Evolutionary conservation across 2,888 invertebrate genomes (phyloP), one percentile per base, ranked within the genome.

Genomic region (Drosophila kokeensis): DNA sequence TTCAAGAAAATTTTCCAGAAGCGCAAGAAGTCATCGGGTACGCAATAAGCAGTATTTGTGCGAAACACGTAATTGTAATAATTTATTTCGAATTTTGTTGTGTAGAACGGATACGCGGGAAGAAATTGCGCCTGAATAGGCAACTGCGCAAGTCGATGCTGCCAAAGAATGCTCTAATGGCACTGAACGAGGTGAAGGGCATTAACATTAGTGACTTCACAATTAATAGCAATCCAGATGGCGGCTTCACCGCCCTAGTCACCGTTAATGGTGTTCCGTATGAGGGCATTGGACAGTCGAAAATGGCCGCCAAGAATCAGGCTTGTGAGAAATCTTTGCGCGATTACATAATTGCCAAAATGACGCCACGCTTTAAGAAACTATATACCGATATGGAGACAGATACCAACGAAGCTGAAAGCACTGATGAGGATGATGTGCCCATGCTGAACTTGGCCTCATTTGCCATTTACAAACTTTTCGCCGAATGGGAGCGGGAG

Each of bases 381-480:
- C 6, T 1, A 1, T 0, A 18, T 4, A 76, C 80, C 24, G 42
- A 42, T 42, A 91, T 88, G 83, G 90, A 91, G 0, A 76, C 65
- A 82, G 90, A 91, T 0, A 73, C 64, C 18, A 48, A 36, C 11
- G 62, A 74, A 7, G 40, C 27, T 7, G 90, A 76, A 1, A 67
- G 40, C 18, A 42, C 7, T 1, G 91, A 88, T 6, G 93, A 94
- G 49, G 94, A 95, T 73, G 95, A 95, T 49, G 94, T 97, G 77
- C 97, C 97, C 1, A 97, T 97, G 97, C 95, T 96, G 79, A 97
- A 97, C 92, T 94, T 97, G 85, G 97, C 97, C 6, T 96, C 97
- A 34, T 97, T 96, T 94, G 97, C 97, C 72, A 94, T 97, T 71
- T 96, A 96, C 93, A 97, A 97, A 93, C 94, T 97, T 69, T 97